Percentiles rank a stretch among this genome's conserved stretches.
phyloP scores from a whole-genome alignment of 53 echinoderm and acorn worm genomes.

The Actinopyga echinites region DNA sequence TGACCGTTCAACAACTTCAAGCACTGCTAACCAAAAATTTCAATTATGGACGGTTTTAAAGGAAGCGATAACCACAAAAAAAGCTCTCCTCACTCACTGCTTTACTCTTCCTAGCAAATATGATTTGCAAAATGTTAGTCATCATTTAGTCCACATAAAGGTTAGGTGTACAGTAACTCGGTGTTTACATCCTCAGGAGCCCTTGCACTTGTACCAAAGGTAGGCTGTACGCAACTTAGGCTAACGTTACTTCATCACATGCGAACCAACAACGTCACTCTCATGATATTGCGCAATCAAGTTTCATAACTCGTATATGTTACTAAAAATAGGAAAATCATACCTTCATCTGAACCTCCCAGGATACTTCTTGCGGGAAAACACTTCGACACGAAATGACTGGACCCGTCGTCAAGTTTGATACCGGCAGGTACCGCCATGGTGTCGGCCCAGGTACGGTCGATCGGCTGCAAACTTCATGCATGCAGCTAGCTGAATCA shows the following conservation, averaged over 20 bases:
- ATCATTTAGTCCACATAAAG: too few relatives aligned
- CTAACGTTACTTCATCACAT: background rate
- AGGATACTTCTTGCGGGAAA: constrained; percentile 86
- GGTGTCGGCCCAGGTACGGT: constrained; percentile 35
- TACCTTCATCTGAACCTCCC: constrained; percentile 84
- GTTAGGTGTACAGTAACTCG: too few relatives aligned
- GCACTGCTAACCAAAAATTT: too few relatives aligned
- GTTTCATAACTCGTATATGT: constrained; percentile 4
- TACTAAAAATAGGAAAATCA: background rate
- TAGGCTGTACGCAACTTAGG: too few relatives aligned
- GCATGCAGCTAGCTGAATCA: background rate
- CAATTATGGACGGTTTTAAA: too few relatives aligned
- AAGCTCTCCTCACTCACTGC: too few relatives aligned
- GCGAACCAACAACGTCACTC: background rate
- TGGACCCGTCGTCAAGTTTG: constrained; percentile 91
- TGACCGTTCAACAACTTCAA: too few relatives aligned
- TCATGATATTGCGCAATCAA: constrained; percentile 9
- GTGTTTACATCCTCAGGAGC: too few relatives aligned
- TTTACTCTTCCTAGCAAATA: too few relatives aligned
- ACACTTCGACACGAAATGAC: constrained; percentile 84
- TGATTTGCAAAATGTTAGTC: too few relatives aligned
- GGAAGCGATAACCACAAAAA: too few relatives aligned
- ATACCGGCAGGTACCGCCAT: constrained; percentile 95
- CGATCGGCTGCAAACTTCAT: background rate
- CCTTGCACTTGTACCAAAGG: too few relatives aligned